Conservation (phyloP, 2,113 vertebrate genomes). For the Brachyistius frenatus region DNA sequence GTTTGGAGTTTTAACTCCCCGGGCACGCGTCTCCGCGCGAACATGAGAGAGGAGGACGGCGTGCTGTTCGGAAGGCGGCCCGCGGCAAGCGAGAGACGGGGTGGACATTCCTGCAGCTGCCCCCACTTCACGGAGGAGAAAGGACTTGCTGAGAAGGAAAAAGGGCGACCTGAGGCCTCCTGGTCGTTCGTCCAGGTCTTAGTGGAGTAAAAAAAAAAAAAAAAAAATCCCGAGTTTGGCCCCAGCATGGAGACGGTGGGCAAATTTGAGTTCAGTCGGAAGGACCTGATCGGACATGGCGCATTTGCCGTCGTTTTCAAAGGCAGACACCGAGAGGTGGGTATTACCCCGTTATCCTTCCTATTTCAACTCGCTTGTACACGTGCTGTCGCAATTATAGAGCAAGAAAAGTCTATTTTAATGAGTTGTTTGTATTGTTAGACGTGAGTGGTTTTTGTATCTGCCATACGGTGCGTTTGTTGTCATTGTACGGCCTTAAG, state of each 20-base stretch:
- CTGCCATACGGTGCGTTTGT: conserved; percentile 50
- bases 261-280: conserved; percentile 97
- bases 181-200: conserved; percentile 28
- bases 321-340: conserved; percentile 94
- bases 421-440: background rate
- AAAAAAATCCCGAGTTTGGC: background rate
- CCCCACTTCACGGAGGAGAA: conserved; percentile 71
- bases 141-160: conserved; percentile 55
- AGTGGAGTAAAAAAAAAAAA: conserved; percentile 17
- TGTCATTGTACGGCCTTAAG: conserved; percentile 79
- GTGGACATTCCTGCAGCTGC: conserved; percentile 77
- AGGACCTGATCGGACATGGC: conserved; percentile 96
- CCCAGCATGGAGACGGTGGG: conserved; percentile 91
- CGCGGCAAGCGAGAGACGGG: conserved; percentile 81
- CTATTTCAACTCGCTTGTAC: too few species aligned
- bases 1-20: conserved; percentile 60
- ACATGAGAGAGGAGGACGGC: conserved; percentile 84
- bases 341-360: background rate
- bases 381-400: fast-evolving
- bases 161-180: conserved; percentile 60
- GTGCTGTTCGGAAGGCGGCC: conserved; percentile 81
- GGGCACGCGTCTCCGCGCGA: conserved; percentile 36
- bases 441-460: background rate
- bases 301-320: conserved; percentile 98
- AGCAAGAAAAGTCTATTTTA: fast-evolving